These are phyloP conservation scores for Myotis myotis DNA, from an alignment of 2,797 vertebrate species.

Conservation along the genomic window DNA sequence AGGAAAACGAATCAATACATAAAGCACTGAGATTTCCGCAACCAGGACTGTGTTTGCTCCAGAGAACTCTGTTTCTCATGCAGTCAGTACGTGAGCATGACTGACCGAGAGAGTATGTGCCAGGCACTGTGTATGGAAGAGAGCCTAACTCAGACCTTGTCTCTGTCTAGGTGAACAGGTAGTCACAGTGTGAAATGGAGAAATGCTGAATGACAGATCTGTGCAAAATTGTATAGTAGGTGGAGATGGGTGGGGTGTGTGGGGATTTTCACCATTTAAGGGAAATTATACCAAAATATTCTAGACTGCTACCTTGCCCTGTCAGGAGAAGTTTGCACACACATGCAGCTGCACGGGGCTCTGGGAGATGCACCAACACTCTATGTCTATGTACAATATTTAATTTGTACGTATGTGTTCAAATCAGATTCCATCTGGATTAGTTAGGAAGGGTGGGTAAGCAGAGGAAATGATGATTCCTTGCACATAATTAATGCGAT, in stretches of 20 bases:
- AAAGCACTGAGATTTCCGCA: constrained; percentile 11
- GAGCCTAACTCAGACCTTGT: neutral
- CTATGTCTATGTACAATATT: neutral
- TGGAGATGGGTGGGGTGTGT: neutral
- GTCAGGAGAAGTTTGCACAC: neutral
- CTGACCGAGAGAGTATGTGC: neutral
- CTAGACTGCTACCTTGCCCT: neutral
- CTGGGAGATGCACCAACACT: neutral
- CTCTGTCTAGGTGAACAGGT: neutral
- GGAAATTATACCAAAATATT: neutral
- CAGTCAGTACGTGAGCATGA: neutral
- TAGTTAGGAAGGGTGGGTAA: constrained; percentile 24
- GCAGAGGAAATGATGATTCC: constrained; percentile 25
- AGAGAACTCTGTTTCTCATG: neutral
- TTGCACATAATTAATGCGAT: constrained; percentile 26
- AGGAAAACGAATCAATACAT: constrained; percentile 63
- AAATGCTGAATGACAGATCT: neutral
- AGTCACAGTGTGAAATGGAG: neutral
- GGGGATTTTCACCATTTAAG: neutral
- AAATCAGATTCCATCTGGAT: constrained; percentile 19
- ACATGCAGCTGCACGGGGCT: neutral
- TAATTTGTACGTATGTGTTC: neutral
- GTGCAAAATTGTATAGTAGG: neutral
- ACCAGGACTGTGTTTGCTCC: neutral
- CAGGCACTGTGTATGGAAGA: neutral